phyloP scores from a whole-genome alignment of 1,140 invertebrate species.

The Oedothorax gibbosus region DNA sequence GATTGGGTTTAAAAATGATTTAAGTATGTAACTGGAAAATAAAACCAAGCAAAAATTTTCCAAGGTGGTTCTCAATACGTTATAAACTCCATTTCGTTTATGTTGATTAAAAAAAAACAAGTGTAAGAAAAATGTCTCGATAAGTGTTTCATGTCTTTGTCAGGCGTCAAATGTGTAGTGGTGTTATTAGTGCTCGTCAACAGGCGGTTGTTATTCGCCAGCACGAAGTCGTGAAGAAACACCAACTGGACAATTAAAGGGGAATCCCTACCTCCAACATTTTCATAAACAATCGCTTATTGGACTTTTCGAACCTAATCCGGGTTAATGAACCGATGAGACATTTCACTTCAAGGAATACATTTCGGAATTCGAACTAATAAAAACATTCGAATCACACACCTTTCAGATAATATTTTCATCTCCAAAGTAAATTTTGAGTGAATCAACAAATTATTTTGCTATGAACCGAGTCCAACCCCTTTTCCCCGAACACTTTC shows the following conservation, averaged over 20 bases:
- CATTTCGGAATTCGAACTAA: neutral
- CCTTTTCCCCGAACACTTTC: too few relatives aligned
- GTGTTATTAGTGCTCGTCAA: conserved; percentile 42
- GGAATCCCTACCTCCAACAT: conserved; percentile 11
- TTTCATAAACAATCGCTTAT: conserved; percentile 15
- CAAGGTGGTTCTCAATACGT: too few relatives aligned
- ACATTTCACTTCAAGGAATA: neutral
- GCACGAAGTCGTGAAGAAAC: conserved; percentile 40
- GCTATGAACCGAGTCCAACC: too few relatives aligned
- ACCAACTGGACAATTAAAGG: conserved; percentile 27
- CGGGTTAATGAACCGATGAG: conserved; percentile 21
- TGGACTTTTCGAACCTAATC: conserved; percentile 32
- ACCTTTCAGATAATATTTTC: neutral
- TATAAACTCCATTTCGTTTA: too few relatives aligned
- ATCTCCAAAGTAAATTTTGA: too few relatives aligned
- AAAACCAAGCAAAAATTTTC: too few relatives aligned
- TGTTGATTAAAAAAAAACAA: too few relatives aligned
- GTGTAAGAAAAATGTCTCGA: too few relatives aligned
- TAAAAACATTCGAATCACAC: neutral
- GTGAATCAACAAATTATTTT: too few relatives aligned
- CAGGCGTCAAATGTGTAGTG: conserved; percentile 49
- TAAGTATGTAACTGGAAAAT: too few relatives aligned
- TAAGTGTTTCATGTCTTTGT: neutral
- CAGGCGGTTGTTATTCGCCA: conserved; percentile 10
- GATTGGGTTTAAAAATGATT: too few relatives aligned